phyloP scores from a whole-genome alignment of 2,888 invertebrate genomes.

The Hirtodrosophila alboralis region DNA sequence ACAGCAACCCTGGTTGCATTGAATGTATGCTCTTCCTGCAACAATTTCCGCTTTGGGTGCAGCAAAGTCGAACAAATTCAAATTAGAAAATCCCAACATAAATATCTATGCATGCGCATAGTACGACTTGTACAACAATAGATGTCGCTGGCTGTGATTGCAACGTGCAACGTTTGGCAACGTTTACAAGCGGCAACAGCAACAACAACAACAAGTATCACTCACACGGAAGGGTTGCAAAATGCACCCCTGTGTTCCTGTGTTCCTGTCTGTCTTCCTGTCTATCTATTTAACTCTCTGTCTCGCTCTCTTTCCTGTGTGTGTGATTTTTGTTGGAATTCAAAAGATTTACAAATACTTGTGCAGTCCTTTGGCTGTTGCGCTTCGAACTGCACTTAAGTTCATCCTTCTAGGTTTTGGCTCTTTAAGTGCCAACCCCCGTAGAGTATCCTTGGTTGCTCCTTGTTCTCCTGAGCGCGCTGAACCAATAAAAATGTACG shows the following conservation, averaged over 20 bases:
- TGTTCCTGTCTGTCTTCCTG: conserved; percentile 14
- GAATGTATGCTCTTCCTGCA: conserved; percentile 67
- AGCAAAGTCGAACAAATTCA: conserved; percentile 71
- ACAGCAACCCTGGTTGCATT: conserved; percentile 44
- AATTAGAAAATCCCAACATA: conserved; percentile 75
- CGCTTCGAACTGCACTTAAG: conserved; percentile 69
- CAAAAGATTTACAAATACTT: conserved; percentile 78
- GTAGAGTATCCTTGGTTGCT: conserved; percentile 17
- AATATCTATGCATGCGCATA: conserved; percentile 72
- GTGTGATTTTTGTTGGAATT: conserved; percentile 74
- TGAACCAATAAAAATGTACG: conserved; percentile 81
- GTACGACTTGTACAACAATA: conserved; percentile 70
- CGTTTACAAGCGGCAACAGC: no score
- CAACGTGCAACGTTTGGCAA: conserved; percentile 30
- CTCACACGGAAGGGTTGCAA: conserved; percentile 68
- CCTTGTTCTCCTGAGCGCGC: conserved; percentile 33
- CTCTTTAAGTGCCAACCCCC: conserved; percentile 72
- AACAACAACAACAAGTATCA: conserved; percentile 35
- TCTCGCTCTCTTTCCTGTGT: conserved; percentile 21
- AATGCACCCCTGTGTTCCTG: conserved; percentile 66
- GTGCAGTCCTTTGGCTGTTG: conserved; percentile 65
- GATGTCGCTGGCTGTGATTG: conserved; percentile 76
- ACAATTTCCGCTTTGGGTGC: conserved; percentile 74
- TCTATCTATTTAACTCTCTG: conserved; percentile 18
- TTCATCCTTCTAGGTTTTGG: conserved; percentile 24